Evolutionary conservation across 1,140 invertebrate genomes (phyloP), one percentile per base, ranked within the genome.

Genomic region (Drosophila busckii): DNA sequence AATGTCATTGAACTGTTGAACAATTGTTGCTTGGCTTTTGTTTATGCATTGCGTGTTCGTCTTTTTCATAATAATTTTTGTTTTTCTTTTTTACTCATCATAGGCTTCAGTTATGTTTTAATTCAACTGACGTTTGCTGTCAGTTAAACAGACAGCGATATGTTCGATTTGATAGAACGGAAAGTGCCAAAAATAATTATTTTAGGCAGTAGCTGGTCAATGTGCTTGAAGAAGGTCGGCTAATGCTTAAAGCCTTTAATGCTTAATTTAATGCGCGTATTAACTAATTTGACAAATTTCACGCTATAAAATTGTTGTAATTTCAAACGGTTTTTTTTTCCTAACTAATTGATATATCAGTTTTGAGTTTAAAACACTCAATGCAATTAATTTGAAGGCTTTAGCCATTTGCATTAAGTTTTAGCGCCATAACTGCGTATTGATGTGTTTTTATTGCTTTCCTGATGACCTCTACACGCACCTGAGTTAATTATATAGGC

Each of bases 1-100:
- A 60, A 35, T 65, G 78, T 73, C 78, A 68, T 55, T 76, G 78
- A 84, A 78, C 78, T 46, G 38, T 32, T 32, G 20, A 20, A 38
- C 34, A 46, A 68, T 52, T 63, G 52, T 50, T 45, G 19, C 10
- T 20, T 20, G 17, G 48, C 13, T 55, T 53, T 66, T 70, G 66
- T 59, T 58, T 10, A 59, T 70, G 61, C 62, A 59, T 67, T 64
- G 49, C 70, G 50, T 65, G 60, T 41, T 59, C 34, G 19, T 4
- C 25, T 49, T 61, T 52, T 49, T 37, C 28, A 63, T 52, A 26
- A 55, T 38, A 26, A 34, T 42, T 20, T 22, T 16, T 13, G 8
- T 37, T 25, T 45, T 29, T n/a, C n/a, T n/a, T n/a, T n/a, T n/a
- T n/a, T n/a, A n/a, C n/a, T n/a, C n/a, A n/a, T n/a, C n/a, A n/a